Base-by-base conservation (phyloP, 2,888 invertebrate species). In the Lithophane ornitopus region DNA sequence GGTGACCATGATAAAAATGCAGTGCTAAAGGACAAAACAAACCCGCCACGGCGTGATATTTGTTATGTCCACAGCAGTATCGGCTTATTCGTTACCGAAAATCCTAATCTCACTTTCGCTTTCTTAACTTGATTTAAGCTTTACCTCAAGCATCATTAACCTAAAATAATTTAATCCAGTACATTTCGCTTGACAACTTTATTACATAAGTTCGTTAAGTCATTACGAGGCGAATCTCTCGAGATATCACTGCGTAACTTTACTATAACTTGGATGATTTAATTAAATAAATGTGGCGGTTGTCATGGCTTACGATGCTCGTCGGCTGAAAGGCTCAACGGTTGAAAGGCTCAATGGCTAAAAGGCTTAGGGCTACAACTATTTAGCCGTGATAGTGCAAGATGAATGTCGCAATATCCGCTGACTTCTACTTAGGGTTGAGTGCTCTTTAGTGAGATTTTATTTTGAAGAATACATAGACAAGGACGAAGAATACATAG, bases 281-380 rank as follows among this genome's bases (percentile, higher is more conserved):
- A 76, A 83, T 83, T 84, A 83, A 83, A 84, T 84, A 69, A 71
- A 85, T 84, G 76, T 70, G 63, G 59, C 19, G 65, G 65, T 69
- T 68, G 83, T 75, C 71, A 39, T 62, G 66, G 82, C 61, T 76
- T 59, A 62, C 39, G 70, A 26, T 12, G 46, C 41, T 82, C 68
- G 26, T 52, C 44, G 70, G 68, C 63, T 58, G 26, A 26, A 19
- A 16, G 59, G 73, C 68, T 58, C 46, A 54, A 41, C 22, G 56
- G 59, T 59, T 62, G 14, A 71, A 46, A 26, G 70, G 68, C 74
- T 83, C 14, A 69, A 19, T 41, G 59, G 81, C 70, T 80, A 46
- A 70, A 34, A 26, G 69, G 68, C 78, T 81, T 74, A 61, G 8
- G 56, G 26, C 34, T 63, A 74, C 84, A 80, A 76, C 63, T 74